Evolutionary conservation across 1,140 invertebrate species (phyloP).

Genomic region (Leptinotarsa undecemlineata): DNA sequence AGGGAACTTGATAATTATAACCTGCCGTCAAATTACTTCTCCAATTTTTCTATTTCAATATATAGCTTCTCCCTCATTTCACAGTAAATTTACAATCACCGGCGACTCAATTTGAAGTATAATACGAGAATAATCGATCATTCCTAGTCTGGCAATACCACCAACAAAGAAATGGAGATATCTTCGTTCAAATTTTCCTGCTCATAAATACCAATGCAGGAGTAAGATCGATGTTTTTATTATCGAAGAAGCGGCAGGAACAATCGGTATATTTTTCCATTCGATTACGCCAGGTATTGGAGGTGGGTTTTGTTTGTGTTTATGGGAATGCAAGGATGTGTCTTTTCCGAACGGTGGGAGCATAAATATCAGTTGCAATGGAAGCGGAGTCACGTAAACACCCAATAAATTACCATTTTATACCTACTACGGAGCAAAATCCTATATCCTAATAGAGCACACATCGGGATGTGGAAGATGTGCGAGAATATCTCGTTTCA

Average conservation of each 20-base stretch:
- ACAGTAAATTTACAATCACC: too few species aligned
- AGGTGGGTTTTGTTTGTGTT: conserved; percentile 12
- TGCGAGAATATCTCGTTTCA: conserved; percentile 9
- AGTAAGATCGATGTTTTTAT: conserved; percentile 16
- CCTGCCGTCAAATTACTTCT: too few species aligned
- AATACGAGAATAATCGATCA: too few species aligned
- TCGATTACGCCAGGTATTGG: conserved; percentile 12
- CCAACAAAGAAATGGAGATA: too few species aligned
- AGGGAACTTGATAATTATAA: too few species aligned
- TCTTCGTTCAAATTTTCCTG: not conserved
- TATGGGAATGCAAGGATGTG: conserved; percentile 7
- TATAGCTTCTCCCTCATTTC: too few species aligned
- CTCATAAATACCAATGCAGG: not conserved
- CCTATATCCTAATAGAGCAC: too few species aligned
- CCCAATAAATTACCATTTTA: conserved; percentile 20
- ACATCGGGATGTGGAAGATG: not conserved
- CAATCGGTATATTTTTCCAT: conserved; percentile 14
- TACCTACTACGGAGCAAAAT: not conserved
- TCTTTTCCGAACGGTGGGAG: not conserved
- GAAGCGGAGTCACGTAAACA: conserved; percentile 17
- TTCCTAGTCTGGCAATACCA: too few species aligned
- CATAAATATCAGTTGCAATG: conserved; percentile 1
- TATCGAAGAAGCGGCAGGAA: not conserved
- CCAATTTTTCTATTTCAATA: too few species aligned
- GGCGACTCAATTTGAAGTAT: too few species aligned